Base-by-base conservation (phyloP, 1,140 invertebrate species). In the Dendroctonus ponderosae region DNA sequence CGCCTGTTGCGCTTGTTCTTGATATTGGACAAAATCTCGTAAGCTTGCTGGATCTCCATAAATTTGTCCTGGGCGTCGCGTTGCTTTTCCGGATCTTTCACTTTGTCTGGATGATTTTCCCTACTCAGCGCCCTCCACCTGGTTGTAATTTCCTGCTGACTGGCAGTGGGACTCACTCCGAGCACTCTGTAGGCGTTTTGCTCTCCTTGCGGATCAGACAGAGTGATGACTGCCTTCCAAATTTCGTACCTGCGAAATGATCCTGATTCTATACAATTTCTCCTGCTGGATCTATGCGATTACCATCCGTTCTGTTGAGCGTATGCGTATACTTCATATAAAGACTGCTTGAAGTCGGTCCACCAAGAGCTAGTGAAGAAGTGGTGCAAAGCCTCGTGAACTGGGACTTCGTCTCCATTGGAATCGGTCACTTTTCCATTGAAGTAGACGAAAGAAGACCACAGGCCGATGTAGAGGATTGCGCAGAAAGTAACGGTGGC, bases 51-150 rank as follows among this genome's bases (percentile, higher is more conserved):
- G 67, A 97, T 93, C 75, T 97, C 91, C 81, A 97, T 92, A 74
- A 97, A 98, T 61, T 84, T 88, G 72, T 94, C 88, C 75, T 96
- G 90, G 2, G 92, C 93, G 6, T 79, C 81, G 8, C 80, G 78
- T 8, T 84, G 81, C 64, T 87, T 83, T 0, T 80, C 78, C 0
- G 85, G 82, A 70, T 92, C 89, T 76, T 91, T 91, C 5, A 90
- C 87, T 79, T 94, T 95, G 74, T 98, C 96, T 0, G 96, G 96
- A 82, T 98, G 96, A 79, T 89, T 89, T 77, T 94, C 88, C n/a
- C 89, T 86, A 0, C 92, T 94, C 0, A 98, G 79, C 41, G 84
- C 82, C 52, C 92, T 79, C 87, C 93, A 98, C 59, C 82, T 86
- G 0, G 86, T 74, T 0, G 90, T 94, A 5, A 98, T 93, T 75